Conservation (phyloP, 2,797 vertebrate genomes). For the Pipistrellus nathusii region DNA sequence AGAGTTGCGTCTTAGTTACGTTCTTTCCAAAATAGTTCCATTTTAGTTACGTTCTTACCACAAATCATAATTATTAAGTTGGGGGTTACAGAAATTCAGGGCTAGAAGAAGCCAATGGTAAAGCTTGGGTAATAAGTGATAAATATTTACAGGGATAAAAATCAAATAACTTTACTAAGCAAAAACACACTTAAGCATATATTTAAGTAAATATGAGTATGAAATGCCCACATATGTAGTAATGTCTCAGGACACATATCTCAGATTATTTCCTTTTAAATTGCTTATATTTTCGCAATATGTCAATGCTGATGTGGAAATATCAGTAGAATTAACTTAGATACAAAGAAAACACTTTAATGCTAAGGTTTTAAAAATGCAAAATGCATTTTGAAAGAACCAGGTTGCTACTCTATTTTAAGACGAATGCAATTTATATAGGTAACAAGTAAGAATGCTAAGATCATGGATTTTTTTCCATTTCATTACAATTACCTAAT, state of each 20-base stretch:
- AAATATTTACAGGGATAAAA: neutral
- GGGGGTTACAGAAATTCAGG: neutral
- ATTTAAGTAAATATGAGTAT: neutral
- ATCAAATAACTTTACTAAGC: neutral
- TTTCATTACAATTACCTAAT: neutral
- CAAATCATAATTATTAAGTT: neutral
- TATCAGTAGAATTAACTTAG: neutral
- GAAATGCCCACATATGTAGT: neutral
- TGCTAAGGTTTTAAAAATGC: neutral
- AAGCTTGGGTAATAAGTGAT: neutral
- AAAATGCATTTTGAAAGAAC: neutral
- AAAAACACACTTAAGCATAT: neutral
- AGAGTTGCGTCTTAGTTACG: neutral
- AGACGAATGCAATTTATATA: neutral
- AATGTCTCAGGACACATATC: neutral
- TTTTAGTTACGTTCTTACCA: neutral
- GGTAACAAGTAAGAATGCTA: neutral
- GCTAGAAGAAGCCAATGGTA: neutral
- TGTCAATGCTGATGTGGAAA: neutral
- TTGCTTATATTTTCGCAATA: constrained; percentile 9
- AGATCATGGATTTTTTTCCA: neutral
- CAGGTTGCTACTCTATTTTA: neutral
- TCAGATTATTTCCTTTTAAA: neutral
- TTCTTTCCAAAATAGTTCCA: constrained; percentile 24
- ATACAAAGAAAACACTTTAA: neutral